phyloP scores from a whole-genome alignment of 2,888 invertebrate species.

The Drosophila fulvimacula region DNA sequence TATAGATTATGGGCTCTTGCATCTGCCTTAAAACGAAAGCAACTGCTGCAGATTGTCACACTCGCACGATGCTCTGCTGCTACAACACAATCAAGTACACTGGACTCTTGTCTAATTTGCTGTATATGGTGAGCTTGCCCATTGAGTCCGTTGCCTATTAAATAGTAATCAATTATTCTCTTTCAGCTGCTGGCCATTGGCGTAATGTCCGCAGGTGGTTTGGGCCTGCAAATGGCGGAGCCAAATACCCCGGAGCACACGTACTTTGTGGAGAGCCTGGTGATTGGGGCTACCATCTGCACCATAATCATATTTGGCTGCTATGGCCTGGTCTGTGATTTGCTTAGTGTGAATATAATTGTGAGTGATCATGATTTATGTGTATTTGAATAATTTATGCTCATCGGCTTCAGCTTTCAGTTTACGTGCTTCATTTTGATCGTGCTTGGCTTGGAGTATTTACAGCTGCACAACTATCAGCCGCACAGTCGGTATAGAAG shows the following conservation, averaged over 20 bases:
- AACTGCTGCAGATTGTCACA: slow-evolving; percentile 37
- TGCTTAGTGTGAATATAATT: slow-evolving; percentile 74
- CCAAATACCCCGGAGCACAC: slow-evolving; percentile 80
- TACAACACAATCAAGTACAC: slow-evolving; percentile 76
- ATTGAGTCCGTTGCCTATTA: neutral
- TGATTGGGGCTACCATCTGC: slow-evolving; percentile 75
- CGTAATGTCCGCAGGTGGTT: slow-evolving; percentile 64
- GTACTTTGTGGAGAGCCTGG: slow-evolving; percentile 77
- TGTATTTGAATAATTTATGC: neutral
- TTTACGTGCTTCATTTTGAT: slow-evolving; percentile 76
- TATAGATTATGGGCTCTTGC: slow-evolving; percentile 54
- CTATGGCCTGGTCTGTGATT: slow-evolving; percentile 74
- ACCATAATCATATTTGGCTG: slow-evolving; percentile 80
- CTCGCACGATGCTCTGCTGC: slow-evolving; percentile 70
- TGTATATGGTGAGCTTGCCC: slow-evolving; percentile 71
- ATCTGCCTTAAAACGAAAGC: slow-evolving; percentile 56
- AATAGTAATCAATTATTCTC: neutral
- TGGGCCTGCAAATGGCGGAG: slow-evolving; percentile 70
- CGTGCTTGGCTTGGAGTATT: slow-evolving; percentile 71
- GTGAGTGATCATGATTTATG: slow-evolving; percentile 50
- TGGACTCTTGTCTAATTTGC: slow-evolving; percentile 72
- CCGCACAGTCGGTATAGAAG: slow-evolving; percentile 57
- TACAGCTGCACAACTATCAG: slow-evolving; percentile 76
- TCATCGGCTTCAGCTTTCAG: slow-evolving; percentile 39
- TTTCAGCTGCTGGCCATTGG: slow-evolving; percentile 73